Evolutionary conservation across 2,797 vertebrate genomes (phyloP).

Genomic region (Otolemur crassicaudatus): DNA sequence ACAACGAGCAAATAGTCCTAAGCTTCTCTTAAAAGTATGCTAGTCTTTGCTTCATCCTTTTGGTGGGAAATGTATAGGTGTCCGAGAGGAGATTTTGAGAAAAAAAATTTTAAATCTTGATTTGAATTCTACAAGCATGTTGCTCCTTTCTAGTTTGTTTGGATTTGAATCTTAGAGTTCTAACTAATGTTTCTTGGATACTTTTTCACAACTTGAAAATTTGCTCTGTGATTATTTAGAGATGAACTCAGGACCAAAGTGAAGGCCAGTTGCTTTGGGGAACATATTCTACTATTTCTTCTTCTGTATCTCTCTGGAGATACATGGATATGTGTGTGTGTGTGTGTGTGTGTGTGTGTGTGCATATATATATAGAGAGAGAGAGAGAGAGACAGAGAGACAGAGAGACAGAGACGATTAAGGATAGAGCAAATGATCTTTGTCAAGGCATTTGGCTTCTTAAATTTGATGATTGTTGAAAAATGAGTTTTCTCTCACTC

Average conservation of each 20-base stretch:
- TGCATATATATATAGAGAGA: too few relatives aligned
- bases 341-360: too few relatives aligned
- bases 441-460: neutral
- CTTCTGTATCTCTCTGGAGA: neutral
- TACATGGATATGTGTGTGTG: neutral
- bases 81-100: neutral
- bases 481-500: neutral
- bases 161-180: neutral
- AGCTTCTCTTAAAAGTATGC: neutral
- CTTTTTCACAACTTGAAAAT: neutral
- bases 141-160: neutral
- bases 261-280: neutral
- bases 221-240: neutral
- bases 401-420: neutral
- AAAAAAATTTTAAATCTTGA: neutral
- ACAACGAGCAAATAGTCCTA: neutral
- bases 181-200: neutral
- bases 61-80: neutral
- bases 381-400: neutral
- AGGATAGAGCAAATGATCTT: neutral
- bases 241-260: neutral
- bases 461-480: slow-evolving; percentile 2
- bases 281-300: neutral
- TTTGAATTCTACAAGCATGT: neutral
- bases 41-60: neutral